phyloP scores from a whole-genome alignment of 2,113 vertebrate species.

The Vulpes ferrilata region DNA sequence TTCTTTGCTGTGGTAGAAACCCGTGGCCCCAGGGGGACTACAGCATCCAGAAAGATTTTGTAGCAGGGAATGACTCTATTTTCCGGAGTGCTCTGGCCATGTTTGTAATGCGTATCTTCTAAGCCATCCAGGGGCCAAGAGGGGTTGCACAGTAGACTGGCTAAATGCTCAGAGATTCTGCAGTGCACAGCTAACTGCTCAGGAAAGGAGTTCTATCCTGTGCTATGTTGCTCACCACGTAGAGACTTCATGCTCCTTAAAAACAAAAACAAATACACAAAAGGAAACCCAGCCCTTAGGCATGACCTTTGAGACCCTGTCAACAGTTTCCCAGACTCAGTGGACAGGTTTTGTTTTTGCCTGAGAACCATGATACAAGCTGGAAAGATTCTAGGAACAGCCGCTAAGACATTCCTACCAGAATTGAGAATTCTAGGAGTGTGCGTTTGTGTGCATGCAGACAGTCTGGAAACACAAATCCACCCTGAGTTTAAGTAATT shows the following conservation, averaged over 20 bases:
- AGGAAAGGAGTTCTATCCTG: fast-evolving
- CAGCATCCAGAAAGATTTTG: not conserved
- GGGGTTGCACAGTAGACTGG: fast-evolving
- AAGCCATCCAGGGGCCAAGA: not conserved
- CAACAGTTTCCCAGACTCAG: not conserved
- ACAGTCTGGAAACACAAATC: not conserved
- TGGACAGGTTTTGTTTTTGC: conserved; percentile 27
- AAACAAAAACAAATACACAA: not conserved
- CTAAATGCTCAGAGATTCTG: not conserved
- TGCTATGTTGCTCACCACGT: fast-evolving
- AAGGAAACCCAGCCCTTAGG: not conserved
- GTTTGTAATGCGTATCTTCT: fast-evolving
- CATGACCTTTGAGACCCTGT: not conserved
- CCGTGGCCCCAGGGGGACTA: not conserved
- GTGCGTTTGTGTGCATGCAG: fast-evolving
- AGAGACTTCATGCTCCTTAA: not conserved
- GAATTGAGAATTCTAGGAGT: not conserved
- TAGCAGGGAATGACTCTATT: not conserved
- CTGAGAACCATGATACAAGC: not conserved
- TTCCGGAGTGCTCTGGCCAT: not conserved
- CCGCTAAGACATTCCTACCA: fast-evolving
- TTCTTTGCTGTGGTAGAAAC: not conserved
- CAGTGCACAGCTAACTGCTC: fast-evolving
- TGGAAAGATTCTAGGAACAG: not conserved
- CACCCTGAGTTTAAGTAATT: no score